These are phyloP conservation scores for Chiloscyllium punctatum DNA, from an alignment of 2,797 vertebrate species.

Conservation along the genomic window DNA sequence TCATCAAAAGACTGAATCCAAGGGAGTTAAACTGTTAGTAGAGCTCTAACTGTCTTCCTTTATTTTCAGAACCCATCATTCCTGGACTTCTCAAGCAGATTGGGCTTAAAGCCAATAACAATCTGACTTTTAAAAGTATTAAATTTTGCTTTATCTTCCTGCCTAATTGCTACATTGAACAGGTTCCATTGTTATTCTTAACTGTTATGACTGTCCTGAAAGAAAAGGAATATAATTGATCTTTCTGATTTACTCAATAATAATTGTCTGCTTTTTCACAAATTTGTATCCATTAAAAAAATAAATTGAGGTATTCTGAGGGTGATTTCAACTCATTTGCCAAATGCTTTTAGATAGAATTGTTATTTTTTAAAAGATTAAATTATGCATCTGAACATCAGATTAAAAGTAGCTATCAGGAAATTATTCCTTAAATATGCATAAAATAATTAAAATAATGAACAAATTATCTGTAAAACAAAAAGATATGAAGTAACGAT, in stretches of 20 bases:
- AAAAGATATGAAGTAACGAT: background rate
- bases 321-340: background rate
- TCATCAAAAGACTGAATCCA: background rate
- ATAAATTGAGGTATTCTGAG: background rate
- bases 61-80: background rate
- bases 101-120: background rate
- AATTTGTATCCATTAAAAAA: background rate
- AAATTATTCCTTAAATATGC: background rate
- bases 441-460: background rate
- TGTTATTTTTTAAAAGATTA: background rate
- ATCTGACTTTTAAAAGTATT: background rate
- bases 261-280: background rate
- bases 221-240: background rate
- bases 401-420: background rate
- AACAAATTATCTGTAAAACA: background rate
- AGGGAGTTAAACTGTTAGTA: background rate
- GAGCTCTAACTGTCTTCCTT: background rate
- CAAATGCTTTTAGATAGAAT: background rate
- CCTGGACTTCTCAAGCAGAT: background rate
- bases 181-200: background rate
- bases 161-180: background rate
- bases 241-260: background rate
- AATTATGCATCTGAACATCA: background rate
- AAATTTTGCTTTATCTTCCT: background rate
- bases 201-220: background rate